Percentiles rank a stretch among this genome's conserved stretches.
These are phyloP conservation scores for Eolophus roseicapilla DNA, from an alignment of 2,113 vertebrate genomes.

Conservation along the genomic window DNA sequence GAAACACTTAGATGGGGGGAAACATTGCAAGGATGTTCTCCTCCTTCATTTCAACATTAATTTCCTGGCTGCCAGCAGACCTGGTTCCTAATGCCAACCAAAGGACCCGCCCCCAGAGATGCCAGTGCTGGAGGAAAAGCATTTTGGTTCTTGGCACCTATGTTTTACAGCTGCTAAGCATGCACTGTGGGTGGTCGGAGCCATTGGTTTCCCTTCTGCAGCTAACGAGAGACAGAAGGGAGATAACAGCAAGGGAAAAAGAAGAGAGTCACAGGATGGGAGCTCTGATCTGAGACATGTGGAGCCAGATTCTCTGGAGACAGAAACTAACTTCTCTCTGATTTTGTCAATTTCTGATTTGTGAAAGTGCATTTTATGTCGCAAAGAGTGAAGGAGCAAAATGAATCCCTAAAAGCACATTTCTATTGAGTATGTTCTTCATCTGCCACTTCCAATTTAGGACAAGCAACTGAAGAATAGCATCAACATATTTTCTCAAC, in stretches of 20 bases:
- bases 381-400: not conserved
- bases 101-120: not conserved
- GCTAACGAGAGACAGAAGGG: not conserved
- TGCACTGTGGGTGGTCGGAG: slow-evolving; percentile 35
- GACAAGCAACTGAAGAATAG: not conserved
- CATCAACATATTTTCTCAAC: not conserved
- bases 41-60: not conserved
- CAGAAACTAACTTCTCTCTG: not conserved
- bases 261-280: not conserved
- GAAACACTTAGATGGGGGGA: not conserved
- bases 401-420: not conserved
- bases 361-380: not conserved
- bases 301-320: not conserved
- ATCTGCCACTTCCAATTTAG: not conserved
- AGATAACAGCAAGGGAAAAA: not conserved
- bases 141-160: not conserved
- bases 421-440: not conserved
- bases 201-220: not conserved
- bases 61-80: not conserved
- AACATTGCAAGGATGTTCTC: not conserved
- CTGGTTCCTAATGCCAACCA: not conserved
- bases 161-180: not conserved
- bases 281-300: not conserved
- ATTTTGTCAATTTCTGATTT: not conserved
- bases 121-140: not conserved